These are phyloP conservation scores for Andrena hattorfiana DNA, from an alignment of 2,888 invertebrate species.

Conservation along the genomic window DNA sequence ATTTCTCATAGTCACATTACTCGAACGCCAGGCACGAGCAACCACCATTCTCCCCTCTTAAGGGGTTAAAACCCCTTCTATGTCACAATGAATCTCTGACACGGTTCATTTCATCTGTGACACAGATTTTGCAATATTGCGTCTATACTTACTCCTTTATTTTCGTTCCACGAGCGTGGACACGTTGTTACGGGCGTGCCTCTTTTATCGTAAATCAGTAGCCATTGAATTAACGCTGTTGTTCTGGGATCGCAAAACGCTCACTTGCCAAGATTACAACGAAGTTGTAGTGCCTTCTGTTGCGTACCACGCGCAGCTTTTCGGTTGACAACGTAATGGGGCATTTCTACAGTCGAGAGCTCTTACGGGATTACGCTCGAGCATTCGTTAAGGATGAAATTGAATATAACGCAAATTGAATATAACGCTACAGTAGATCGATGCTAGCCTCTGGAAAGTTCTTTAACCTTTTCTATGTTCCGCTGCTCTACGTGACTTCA, in stretches of 20 bases:
- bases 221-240: slow-evolving; percentile 20
- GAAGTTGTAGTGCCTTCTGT: slow-evolving; percentile 43
- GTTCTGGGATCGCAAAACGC: slow-evolving; percentile 18
- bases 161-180: not conserved
- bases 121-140: slow-evolving; percentile 10
- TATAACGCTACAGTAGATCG: too few relatives aligned
- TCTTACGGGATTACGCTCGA: not conserved
- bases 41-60: not conserved
- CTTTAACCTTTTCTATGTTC: too few relatives aligned
- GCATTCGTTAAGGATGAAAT: not conserved
- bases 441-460: too few relatives aligned
- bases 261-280: slow-evolving; percentile 50
- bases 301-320: slow-evolving; percentile 22
- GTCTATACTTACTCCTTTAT: slow-evolving; percentile 14
- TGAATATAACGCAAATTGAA: not conserved
- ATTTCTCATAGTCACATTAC: not conserved
- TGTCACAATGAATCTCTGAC: not conserved
- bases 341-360: too few relatives aligned
- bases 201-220: slow-evolving; percentile 19
- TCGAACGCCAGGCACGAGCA: not conserved
- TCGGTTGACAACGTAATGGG: not conserved
- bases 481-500: too few relatives aligned
- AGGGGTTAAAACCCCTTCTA: not conserved
- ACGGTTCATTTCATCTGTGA: not conserved
- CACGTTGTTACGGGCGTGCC: slow-evolving; percentile 7